A percentile compares a stretch with the other conserved stretches of the same genome.
These are phyloP conservation scores for Vultur gryphus DNA, from an alignment of 2,797 vertebrate species.

Conservation along the genomic window DNA sequence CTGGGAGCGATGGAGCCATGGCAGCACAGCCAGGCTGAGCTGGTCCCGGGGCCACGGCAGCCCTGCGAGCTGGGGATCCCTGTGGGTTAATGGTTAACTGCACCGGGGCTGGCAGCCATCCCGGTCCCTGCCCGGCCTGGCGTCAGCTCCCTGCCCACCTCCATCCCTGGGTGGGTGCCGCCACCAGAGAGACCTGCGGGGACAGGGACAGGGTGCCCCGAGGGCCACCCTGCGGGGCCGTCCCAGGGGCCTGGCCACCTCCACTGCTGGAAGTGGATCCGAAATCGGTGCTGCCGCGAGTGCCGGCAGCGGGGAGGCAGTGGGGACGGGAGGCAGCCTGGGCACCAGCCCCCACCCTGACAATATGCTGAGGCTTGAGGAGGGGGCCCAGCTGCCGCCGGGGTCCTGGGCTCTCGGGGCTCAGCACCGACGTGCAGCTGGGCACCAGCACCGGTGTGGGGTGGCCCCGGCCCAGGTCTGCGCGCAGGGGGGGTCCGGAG, in stretches of 20 bases:
- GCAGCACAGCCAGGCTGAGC: not conserved
- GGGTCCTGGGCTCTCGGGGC: not conserved
- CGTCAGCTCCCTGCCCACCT: not conserved
- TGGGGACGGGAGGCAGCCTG: not conserved
- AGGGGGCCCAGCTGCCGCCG: not conserved
- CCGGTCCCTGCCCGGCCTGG: not conserved
- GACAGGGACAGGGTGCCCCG: rapidly evolving
- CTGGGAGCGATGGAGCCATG: not conserved
- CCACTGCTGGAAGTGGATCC: rapidly evolving
- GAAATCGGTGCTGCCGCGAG: not conserved
- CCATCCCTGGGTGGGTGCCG: not conserved
- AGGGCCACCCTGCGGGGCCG: not conserved
- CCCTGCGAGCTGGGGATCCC: rapidly evolving
- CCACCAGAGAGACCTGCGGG: rapidly evolving
- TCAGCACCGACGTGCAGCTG: rapidly evolving
- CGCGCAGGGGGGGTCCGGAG: not conserved
- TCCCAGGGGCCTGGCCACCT: not conserved
- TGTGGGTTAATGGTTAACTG: not conserved
- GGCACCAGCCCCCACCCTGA: not conserved
- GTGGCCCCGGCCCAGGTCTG: not conserved
- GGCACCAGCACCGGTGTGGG: not conserved
- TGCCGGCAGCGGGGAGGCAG: rapidly evolving
- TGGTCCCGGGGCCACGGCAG: not conserved
- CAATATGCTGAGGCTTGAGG: not conserved
- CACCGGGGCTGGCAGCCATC: not conserved